Evolutionary conservation across 1,140 invertebrate species (phyloP).

Genomic region (Calliopsis andreniformis): DNA sequence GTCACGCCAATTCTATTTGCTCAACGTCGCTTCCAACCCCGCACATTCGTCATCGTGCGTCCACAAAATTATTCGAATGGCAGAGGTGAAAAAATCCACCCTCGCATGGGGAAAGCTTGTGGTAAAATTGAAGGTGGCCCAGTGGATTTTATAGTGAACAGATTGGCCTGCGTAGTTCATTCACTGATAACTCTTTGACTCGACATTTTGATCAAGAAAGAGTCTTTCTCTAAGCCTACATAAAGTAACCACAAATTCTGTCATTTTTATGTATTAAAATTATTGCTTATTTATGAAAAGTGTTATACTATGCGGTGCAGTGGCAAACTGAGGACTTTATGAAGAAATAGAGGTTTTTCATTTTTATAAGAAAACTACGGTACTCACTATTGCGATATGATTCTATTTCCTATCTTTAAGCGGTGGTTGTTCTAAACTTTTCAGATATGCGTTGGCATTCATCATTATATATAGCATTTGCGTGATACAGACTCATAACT

Average conservation of each 20-base stretch:
- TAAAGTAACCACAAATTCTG: not conserved
- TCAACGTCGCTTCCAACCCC: constrained; percentile 52
- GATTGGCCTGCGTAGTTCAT: constrained; percentile 40
- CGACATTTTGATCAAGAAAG: constrained; percentile 48
- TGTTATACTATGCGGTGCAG: too few relatives aligned
- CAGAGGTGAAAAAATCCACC: constrained; percentile 51
- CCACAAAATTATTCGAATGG: constrained; percentile 62
- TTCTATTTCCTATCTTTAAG: too few relatives aligned
- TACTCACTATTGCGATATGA: too few relatives aligned
- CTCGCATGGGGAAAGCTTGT: constrained; percentile 30
- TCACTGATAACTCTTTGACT: constrained; percentile 27
- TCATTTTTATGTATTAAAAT: too few relatives aligned
- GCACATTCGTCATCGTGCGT: constrained; percentile 58
- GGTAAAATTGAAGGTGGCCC: constrained; percentile 54
- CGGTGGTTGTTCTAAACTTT: too few relatives aligned
- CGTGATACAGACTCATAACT: too few relatives aligned
- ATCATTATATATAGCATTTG: too few relatives aligned
- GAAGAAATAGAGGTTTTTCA: too few relatives aligned
- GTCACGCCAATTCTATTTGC: constrained; percentile 63
- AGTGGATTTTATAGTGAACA: constrained; percentile 56
- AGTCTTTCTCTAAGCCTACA: not conserved
- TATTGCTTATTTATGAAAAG: too few relatives aligned
- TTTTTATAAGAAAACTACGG: too few relatives aligned
- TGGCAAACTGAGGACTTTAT: too few relatives aligned
- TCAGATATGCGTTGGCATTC: too few relatives aligned